Evolutionary conservation across 2,797 vertebrate genomes (phyloP).

Genomic region (Tarsius wallacei): DNA sequence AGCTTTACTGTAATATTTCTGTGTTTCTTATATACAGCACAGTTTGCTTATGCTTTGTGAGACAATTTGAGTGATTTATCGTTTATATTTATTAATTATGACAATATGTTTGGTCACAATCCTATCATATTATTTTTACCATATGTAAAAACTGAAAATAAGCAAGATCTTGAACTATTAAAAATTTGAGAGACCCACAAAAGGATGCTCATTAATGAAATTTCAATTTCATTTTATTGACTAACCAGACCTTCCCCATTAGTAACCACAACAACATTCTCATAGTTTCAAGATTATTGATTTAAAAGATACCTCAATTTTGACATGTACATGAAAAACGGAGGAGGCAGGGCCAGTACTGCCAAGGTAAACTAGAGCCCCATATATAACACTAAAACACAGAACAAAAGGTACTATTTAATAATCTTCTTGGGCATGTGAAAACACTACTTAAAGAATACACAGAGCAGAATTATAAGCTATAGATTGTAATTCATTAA

Average conservation of each 20-base stretch:
- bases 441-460: not conserved
- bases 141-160: not conserved
- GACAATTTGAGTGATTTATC: not conserved
- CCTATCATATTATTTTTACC: slow-evolving; percentile 6
- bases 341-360: not conserved
- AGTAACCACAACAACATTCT: not conserved
- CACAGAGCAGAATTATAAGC: not conserved
- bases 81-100: slow-evolving; percentile 8
- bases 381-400: not conserved
- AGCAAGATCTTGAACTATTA: slow-evolving; percentile 1
- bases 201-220: not conserved
- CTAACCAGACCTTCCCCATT: not conserved
- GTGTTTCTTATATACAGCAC: not conserved
- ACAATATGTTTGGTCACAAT: not conserved
- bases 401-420: not conserved
- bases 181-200: not conserved
- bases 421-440: not conserved
- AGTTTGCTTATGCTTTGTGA: not conserved
- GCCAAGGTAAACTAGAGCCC: not conserved
- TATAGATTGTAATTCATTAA: not conserved
- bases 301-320: not conserved
- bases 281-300: not conserved
- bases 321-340: not conserved
- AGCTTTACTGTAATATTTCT: slow-evolving; percentile 18
- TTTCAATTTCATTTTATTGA: slow-evolving; percentile 2